Evolutionary conservation across 2,797 vertebrate genomes (phyloP), one percentile per base, ranked within the genome.

Genomic region (Fistularia commersonii): DNA sequence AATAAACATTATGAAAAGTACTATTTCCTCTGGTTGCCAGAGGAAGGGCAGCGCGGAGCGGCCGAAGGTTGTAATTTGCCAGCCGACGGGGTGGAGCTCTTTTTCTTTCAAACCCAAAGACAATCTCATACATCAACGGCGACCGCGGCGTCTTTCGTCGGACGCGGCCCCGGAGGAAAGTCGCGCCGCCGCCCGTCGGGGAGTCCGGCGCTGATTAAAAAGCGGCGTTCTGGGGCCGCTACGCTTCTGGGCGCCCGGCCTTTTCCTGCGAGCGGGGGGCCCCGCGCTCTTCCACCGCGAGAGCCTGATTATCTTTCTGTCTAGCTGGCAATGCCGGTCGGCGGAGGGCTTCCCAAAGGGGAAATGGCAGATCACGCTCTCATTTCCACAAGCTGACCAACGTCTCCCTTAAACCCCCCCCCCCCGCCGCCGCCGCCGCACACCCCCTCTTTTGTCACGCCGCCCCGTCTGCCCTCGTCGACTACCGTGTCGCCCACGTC

Each of bases 11-110:
- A 77, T 64, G 76, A 80, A 83, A 76, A 62, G 62, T 44, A 58
- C 78, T 45, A 66, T 74, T 81, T 83, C 77, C 76, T 74, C 79
- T 81, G 79, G 80, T 83, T 77, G 38, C 12, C 69, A 61, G 66
- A 72, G 60, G 62, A 77, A 54, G 49, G 66, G 48, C 51, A 43
- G 41, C 59, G 49, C 38, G 34, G 37, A 69, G 62, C 61, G 59
- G 36, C 51, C 40, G n/a, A n/a, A 49, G 62, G 69, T 63, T 86
- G 59, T 83, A 85, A 86, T 86, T 86, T 88, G 61, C 59, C 65
- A 57, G 59, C 50, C 50, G 43, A 51, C 12, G 79, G 85, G 85
- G 80, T 80, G 82, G 77, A 76, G 84, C 59, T 54, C n/a, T n/a
- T n/a, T n/a, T n/a, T n/a, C n/a, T 50, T 55, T 62, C 55, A 14